A percentile compares a stretch with the other conserved stretches of the same genome.
Conservation (phyloP, 1,140 invertebrate genomes). For the Drosophila melanica region DNA sequence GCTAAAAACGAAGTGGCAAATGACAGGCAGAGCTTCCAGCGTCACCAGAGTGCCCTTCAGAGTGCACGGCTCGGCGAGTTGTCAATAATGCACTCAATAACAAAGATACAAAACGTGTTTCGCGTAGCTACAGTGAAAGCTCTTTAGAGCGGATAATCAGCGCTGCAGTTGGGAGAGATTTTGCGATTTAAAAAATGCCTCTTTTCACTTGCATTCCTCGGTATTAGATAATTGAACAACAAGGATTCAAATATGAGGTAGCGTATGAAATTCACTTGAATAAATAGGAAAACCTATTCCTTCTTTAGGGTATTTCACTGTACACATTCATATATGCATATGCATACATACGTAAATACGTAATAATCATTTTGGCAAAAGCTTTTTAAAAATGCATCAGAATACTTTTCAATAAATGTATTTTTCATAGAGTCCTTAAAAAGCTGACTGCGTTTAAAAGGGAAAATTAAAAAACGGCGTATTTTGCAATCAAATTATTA, state of each 20-base stretch:
- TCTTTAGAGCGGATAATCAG: too few relatives aligned
- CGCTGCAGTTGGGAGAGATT: too few relatives aligned
- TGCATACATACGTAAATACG: not conserved
- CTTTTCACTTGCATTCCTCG: too few relatives aligned
- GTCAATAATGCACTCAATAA: conserved; percentile 75
- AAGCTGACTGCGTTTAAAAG: conserved; percentile 15
- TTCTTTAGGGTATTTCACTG: not conserved
- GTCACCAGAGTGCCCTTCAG: conserved; percentile 48
- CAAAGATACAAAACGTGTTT: conserved; percentile 61
- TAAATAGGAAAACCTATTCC: too few relatives aligned
- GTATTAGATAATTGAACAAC: too few relatives aligned
- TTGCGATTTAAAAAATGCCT: too few relatives aligned
- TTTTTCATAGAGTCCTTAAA: conserved; percentile 32
- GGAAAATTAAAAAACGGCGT: not conserved
- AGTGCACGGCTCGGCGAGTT: conserved; percentile 44
- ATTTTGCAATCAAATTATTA: conserved; percentile 23
- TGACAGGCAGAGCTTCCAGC: conserved; percentile 25
- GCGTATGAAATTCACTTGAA: too few relatives aligned
- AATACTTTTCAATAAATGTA: conserved; percentile 26
- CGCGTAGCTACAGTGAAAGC: not conserved
- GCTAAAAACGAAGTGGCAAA: conserved; percentile 62
- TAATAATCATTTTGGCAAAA: conserved; percentile 43
- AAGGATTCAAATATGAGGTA: too few relatives aligned
- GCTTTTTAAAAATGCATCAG: conserved; percentile 28
- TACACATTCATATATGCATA: not conserved